phyloP scores from a whole-genome alignment of 2,113 vertebrate species.

The Rallus limicola region DNA sequence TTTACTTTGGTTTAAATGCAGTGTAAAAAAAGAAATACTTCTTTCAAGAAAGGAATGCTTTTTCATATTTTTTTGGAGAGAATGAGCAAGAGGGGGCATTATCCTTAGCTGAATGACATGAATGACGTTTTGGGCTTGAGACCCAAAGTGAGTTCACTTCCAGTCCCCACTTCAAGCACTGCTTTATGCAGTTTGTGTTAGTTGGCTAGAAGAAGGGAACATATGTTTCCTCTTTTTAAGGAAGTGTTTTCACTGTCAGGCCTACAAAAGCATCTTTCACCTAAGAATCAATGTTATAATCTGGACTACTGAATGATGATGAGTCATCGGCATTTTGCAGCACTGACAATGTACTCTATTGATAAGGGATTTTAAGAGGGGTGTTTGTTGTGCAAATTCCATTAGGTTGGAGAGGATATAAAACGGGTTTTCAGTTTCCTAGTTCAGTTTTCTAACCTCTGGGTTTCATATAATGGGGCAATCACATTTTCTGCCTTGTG shows the following conservation, averaged over 20 bases:
- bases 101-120: neutral
- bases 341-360: neutral
- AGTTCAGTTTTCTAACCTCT: neutral
- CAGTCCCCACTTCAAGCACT: neutral
- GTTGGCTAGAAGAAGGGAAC: neutral
- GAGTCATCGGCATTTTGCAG: neutral
- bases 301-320: neutral
- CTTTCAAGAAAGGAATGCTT: neutral
- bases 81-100: neutral
- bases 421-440: constrained; percentile 1
- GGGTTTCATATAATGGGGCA: neutral
- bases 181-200: neutral
- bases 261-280: neutral
- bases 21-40: neutral
- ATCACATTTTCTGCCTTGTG: neutral
- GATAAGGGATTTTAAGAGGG: constrained; percentile 9
- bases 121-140: neutral
- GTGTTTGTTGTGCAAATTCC: neutral
- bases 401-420: neutral
- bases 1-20: neutral
- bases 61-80: neutral
- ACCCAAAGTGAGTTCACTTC: neutral
- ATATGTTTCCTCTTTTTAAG: neutral
- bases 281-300: neutral
- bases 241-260: neutral